Evolutionary conservation across 2,888 invertebrate species (phyloP).

Genomic region (Caenorhabditis sp.): DNA sequence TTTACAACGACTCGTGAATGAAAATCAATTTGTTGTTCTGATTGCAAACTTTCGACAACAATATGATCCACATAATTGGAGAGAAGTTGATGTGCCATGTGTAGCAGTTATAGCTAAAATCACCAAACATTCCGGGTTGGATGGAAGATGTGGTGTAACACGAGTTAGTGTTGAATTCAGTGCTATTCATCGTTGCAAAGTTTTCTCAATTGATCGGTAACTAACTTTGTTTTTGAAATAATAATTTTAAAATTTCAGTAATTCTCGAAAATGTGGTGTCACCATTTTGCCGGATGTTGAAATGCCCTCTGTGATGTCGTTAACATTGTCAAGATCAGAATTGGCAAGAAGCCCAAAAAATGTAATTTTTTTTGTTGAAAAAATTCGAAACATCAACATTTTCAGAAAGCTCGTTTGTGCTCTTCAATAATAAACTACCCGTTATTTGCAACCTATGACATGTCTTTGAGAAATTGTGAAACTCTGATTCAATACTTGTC

Average conservation of each 20-base stretch:
- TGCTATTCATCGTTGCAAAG: slow-evolving; percentile 21
- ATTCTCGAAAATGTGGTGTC: not conserved
- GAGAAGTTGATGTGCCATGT: not conserved
- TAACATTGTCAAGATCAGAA: not conserved
- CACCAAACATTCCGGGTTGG: not conserved
- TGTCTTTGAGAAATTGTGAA: not conserved
- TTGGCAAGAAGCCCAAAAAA: not conserved
- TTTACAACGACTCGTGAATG: not conserved
- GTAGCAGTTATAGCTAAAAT: not conserved
- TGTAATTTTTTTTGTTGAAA: not conserved
- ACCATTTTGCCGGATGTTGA: slow-evolving; percentile 14
- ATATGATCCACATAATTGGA: not conserved
- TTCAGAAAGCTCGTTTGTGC: not conserved
- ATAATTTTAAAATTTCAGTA: not conserved
- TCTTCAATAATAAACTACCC: not conserved
- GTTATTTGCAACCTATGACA: not conserved
- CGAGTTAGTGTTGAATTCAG: slow-evolving; percentile 9
- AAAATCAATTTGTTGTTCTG: not conserved
- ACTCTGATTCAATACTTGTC: slow-evolving; percentile 2
- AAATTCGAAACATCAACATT: not conserved
- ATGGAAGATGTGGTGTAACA: not conserved
- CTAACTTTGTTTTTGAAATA: no score
- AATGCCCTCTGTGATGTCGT: not conserved
- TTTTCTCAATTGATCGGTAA: slow-evolving; percentile 9
- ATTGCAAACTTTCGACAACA: not conserved